phyloP scores from a whole-genome alignment of 2,888 invertebrate species.

The Brenthis daphne region DNA sequence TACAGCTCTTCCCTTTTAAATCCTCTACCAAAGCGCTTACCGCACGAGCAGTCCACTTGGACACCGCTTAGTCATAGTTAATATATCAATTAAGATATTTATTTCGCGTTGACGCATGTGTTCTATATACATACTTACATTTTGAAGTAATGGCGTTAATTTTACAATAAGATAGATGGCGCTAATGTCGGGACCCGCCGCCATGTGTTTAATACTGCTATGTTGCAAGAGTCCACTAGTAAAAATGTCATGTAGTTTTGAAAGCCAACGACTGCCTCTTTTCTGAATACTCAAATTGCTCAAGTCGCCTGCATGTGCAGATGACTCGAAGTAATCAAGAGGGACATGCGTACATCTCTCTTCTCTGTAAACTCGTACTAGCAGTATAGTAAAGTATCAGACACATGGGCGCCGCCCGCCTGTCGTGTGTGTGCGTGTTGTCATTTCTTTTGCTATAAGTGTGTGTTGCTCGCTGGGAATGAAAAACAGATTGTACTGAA shows the following conservation, averaged over 20 bases:
- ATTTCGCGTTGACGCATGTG: conserved; percentile 22
- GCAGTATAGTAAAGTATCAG: no score
- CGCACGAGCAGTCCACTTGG: conserved; percentile 31
- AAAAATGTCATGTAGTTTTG: no score
- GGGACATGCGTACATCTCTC: no score
- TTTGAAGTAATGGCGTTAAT: no score
- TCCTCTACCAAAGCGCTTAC: conserved; percentile 37
- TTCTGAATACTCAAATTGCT: no score
- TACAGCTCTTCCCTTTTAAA: conserved; percentile 17
- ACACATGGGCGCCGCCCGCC: conserved; percentile 15
- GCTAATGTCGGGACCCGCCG: conserved; percentile 39
- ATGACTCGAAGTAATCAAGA: no score
- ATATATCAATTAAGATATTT: conserved; percentile 39
- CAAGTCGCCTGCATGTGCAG: no score
- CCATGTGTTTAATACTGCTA: not conserved
- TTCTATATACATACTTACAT: no score
- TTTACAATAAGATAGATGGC: conserved; percentile 33
- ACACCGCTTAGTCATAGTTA: conserved; percentile 45
- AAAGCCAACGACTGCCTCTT: no score
- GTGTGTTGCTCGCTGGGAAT: conserved; percentile 10
- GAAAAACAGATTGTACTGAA: no score
- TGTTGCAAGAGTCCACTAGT: no score
- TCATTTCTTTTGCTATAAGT: not conserved
- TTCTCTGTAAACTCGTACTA: no score
- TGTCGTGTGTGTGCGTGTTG: conserved; percentile 29